Evolutionary conservation across 23 tunicate genomes (phyloP), one percentile per base, ranked within the genome.

Genomic region (Styela clava): DNA sequence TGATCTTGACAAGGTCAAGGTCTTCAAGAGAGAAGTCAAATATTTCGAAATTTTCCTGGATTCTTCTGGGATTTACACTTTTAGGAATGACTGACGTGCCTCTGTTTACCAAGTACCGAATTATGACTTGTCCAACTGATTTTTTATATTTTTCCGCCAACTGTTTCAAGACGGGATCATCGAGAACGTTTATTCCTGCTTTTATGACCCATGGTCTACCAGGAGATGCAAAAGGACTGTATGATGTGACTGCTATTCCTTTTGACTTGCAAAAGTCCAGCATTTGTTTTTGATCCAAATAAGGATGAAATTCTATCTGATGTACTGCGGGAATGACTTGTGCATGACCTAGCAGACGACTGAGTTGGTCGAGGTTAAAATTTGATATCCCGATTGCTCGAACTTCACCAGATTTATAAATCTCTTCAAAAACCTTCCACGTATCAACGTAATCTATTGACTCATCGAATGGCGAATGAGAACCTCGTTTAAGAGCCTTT

Each of bases 301-400:
- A 89, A 21, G 94, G 98, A 36, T 93, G 93, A 33, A 62, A 30
- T 81, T 93, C 98, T 16, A 87, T 83, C 71, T 93, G 98, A 74
- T 93, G 85, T 36, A 88, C 84, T 29, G 88, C 86, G 21, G 98
- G 98, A 9, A 79, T 73, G 34, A 93, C 82, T 0, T 74, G 35
- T 36, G 86, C 63, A 35, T 82, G 78, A 21, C 78, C 70, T 2
- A 91, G 7, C 30, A 91, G 22, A 22, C 86, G 76, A 25, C 70
- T 86, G 12, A 86, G 30, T 79, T 91, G 97, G 69, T 74, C 78
- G 27, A 79, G 16, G 52, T 91, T 87, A 79, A 91, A 91, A 78
- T 91, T 91, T 19, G 91, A 86, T 0, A 91, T 76, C 0, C 91
- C 97, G 22, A 91, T 91, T 32, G 79, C 56, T 31, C 68, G 65